Conservation (phyloP, 2,888 invertebrate genomes). For the Dusona sp. region DNA sequence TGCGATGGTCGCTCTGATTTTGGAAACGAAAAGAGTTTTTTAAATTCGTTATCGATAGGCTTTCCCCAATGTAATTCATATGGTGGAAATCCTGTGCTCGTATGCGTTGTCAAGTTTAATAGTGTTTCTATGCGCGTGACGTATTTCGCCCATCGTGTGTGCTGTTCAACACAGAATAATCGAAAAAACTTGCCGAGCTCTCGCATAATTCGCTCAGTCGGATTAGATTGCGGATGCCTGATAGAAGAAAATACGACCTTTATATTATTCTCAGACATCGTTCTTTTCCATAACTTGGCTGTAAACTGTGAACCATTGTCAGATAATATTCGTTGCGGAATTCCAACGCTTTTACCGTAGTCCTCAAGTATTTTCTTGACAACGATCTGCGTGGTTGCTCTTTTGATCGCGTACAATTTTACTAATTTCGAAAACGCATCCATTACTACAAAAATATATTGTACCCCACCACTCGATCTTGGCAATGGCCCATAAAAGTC, state of each 20-base stretch:
- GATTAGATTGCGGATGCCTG: constrained; percentile 30
- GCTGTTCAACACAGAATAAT: background rate
- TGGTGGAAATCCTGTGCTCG: background rate
- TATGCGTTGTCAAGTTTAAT: constrained; percentile 18
- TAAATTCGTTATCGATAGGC: constrained; percentile 14
- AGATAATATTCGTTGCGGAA: background rate
- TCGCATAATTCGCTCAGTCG: too few relatives aligned
- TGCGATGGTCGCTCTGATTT: constrained; percentile 1
- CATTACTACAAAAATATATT: constrained; percentile 21
- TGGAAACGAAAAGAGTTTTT: constrained; percentile 43
- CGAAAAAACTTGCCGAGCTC: too few relatives aligned
- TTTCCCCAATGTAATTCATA: constrained; percentile 52
- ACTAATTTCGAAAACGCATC: constrained; percentile 37
- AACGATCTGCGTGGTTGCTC: background rate
- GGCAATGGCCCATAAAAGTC: constrained; percentile 37
- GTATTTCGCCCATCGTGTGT: constrained; percentile 29
- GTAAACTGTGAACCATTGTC: too few relatives aligned
- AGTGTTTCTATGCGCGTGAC: background rate
- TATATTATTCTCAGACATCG: too few relatives aligned
- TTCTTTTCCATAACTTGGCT: too few relatives aligned
- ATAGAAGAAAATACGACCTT: constrained; percentile 3
- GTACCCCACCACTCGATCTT: background rate
- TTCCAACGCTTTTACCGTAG: constrained; percentile 2
- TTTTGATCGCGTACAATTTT: constrained; percentile 8
- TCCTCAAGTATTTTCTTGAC: constrained; percentile 15